A percentile compares a stretch with the other conserved stretches of the same genome.
Conservation (phyloP, 2,797 vertebrate genomes). For the Propithecus deckenii region DNA sequence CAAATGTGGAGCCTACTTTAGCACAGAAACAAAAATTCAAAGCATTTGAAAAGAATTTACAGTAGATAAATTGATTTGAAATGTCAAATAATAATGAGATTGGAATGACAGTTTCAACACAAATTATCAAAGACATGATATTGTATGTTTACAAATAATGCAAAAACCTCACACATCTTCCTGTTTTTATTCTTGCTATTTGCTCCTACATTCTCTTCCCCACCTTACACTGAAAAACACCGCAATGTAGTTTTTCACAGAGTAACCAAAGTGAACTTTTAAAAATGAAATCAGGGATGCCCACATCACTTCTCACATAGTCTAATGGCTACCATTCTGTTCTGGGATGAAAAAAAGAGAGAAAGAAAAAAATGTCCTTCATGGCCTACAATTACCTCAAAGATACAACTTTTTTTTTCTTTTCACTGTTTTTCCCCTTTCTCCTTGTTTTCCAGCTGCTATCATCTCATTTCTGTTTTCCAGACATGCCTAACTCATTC, state of each 20-base stretch:
- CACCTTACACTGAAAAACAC: background rate
- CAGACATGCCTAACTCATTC: background rate
- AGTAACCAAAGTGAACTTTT: background rate
- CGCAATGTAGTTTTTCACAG: background rate
- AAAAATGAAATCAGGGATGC: background rate
- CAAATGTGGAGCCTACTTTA: background rate
- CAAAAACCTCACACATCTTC: background rate
- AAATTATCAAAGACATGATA: background rate
- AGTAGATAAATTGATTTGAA: background rate
- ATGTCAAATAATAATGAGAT: background rate
- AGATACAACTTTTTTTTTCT: background rate
- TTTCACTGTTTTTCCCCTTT: no score
- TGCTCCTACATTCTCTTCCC: accelerated
- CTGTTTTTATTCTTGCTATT: background rate
- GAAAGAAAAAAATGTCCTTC: background rate
- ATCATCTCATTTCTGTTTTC: background rate
- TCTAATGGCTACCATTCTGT: background rate
- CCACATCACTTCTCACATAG: background rate
- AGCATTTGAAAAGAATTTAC: background rate
- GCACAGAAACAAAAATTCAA: background rate
- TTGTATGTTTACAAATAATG: background rate
- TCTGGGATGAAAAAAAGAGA: background rate
- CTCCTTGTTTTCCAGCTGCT: background rate
- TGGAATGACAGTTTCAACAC: background rate
- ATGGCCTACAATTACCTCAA: background rate